These are phyloP conservation scores for Polypterus senegalus DNA, from an alignment of 2,113 vertebrate genomes.

Conservation along the genomic window DNA sequence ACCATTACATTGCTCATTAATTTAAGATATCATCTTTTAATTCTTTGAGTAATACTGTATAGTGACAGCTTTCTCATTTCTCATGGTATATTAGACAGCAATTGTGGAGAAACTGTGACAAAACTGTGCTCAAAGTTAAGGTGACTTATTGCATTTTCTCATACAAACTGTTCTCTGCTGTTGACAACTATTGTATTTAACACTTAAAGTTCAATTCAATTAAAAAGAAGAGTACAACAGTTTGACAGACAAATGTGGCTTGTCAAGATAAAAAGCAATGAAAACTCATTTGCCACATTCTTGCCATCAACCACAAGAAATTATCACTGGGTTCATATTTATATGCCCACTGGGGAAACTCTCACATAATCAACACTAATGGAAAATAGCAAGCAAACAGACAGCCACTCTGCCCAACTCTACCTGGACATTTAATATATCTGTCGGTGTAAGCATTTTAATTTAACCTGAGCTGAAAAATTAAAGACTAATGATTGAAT, in stretches of 20 bases:
- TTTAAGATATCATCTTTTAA: no score
- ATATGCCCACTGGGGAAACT: conserved; percentile 13
- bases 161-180: conserved; percentile 23
- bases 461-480: not conserved
- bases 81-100: no score
- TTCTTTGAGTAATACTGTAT: no score
- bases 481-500: not conserved
- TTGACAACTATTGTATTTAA: conserved; percentile 4
- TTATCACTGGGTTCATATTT: conserved; percentile 20
- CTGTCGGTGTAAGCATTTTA: not conserved
- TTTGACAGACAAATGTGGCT: conserved; percentile 17
- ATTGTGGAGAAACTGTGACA: no score
- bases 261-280: conserved; percentile 26
- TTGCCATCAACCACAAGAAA: conserved; percentile 23
- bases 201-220: conserved; percentile 27
- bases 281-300: conserved; percentile 18
- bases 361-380: conserved; percentile 29
- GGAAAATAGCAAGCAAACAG: conserved; percentile 19
- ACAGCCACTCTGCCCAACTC: not conserved
- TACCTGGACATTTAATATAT: not conserved
- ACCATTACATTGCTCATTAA: no score
- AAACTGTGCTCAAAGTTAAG: not conserved
- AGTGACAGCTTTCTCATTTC: no score
- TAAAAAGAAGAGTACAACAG: conserved; percentile 22
- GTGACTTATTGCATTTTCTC: conserved; percentile 1